Percentiles rank a stretch among this genome's conserved stretches.
Conservation (phyloP, 2,797 vertebrate genomes). For the Halcyon badia region DNA sequence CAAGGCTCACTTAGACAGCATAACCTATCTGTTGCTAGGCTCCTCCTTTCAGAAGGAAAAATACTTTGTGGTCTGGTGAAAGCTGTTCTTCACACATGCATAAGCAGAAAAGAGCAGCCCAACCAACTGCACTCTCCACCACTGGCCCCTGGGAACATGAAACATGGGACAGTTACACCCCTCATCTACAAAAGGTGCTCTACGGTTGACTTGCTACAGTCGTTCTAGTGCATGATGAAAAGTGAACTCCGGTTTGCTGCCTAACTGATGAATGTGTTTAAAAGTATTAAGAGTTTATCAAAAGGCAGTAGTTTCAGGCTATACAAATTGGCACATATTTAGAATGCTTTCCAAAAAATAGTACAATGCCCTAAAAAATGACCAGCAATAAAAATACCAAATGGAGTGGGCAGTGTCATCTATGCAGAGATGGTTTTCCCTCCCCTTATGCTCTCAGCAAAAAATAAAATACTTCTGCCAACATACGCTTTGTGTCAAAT, state of each 20-base stretch:
- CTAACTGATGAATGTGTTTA: neutral
- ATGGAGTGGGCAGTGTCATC: neutral
- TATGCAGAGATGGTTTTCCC: neutral
- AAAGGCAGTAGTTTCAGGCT: neutral
- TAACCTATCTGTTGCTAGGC: neutral
- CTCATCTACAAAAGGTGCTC: rapidly evolving
- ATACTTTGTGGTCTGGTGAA: neutral
- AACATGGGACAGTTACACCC: rapidly evolving
- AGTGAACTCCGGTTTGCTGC: neutral
- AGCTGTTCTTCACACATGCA: neutral
- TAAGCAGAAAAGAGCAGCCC: neutral
- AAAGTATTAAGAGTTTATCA: neutral
- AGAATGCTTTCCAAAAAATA: neutral
- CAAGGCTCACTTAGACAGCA: neutral
- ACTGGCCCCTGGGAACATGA: rapidly evolving
- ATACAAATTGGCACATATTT: neutral
- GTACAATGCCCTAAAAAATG: neutral
- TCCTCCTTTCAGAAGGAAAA: neutral
- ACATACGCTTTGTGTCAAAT: neutral
- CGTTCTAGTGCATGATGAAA: rapidly evolving
- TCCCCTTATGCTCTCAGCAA: neutral
- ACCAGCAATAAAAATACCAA: neutral
- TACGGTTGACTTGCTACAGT: neutral
- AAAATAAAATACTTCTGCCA: neutral
- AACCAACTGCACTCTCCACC: neutral